Evolutionary conservation across 2,113 vertebrate species (phyloP), one percentile per base, ranked within the genome.

Genomic region (Hippocampus zosterae): DNA sequence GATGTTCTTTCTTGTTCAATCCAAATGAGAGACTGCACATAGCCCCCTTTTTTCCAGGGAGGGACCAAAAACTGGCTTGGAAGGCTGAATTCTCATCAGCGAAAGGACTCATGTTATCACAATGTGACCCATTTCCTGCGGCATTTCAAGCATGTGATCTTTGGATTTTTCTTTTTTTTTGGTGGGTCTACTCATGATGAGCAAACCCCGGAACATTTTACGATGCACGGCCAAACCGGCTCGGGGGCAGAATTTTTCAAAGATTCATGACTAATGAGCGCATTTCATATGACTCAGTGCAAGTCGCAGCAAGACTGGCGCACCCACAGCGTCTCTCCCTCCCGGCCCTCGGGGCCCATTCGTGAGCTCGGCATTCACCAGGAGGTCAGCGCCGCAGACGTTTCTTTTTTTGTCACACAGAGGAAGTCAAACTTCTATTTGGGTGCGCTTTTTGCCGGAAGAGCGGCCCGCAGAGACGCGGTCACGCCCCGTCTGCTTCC

Each of bases 401-500:
- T 29, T 60, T 16, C 8, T 33, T 2, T 27, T 27, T 29, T 16
- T 25, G 42, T 27, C 40, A 46, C 42, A 48, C 48, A 15, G 21
- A 81, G 81, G 88, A 88, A 85, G 84, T 83, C 72, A 80, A 82
- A 76, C 85, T 77, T n/a, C n/a, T 84, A 82, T 84, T 85, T 78
- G 74, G 70, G 73, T 81, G 76, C 67, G 41, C 72, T 85, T 82
- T 37, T 85, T 56, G 72, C 72, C 76, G 69, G 69, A 73, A 72
- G 71, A 82, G 68, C 37, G 65, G 48, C 63, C n/a, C 53, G 57
- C 55, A 81, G 71, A 78, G 84, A 84, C 73, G 60, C 68, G 70
- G 82, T 83, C 85, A 89, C 87, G 63, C 88, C 87, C 85, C 76
- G 89, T 90, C 90, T 89, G 84, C 81, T 86, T 85, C 81, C 75